phyloP scores from a whole-genome alignment of 2,113 vertebrate genomes.

The Rhea americana region DNA sequence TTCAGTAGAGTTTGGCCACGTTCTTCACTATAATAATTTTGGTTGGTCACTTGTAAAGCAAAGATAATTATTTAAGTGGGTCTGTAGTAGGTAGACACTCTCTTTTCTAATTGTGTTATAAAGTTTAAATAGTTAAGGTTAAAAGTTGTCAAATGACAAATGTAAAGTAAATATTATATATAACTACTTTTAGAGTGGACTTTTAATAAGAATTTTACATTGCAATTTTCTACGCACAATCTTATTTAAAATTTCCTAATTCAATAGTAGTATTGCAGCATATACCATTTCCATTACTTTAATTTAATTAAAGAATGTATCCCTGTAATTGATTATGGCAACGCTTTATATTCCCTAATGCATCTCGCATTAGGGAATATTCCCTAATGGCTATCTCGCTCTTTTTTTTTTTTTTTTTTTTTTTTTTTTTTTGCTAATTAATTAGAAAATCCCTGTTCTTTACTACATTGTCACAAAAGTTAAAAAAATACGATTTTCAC shows the following conservation, averaged over 20 bases:
- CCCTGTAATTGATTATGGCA: constrained; percentile 59
- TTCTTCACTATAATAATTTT: background rate
- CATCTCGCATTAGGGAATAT: no score
- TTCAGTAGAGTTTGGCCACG: background rate
- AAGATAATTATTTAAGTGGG: background rate
- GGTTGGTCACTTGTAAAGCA: background rate
- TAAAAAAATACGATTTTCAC: constrained; percentile 5
- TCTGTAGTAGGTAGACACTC: background rate
- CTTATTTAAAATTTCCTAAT: constrained; percentile 54
- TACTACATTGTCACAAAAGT: background rate
- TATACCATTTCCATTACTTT: constrained; percentile 36
- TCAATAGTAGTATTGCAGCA: constrained; percentile 18
- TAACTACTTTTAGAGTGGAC: constrained; percentile 7
- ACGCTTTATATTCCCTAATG: constrained; percentile 42
- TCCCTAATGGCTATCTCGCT: constrained; percentile 18
- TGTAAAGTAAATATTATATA: constrained; percentile 5
- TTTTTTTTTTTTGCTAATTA: constrained; percentile 47
- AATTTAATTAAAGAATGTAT: constrained; percentile 64
- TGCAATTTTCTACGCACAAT: constrained; percentile 2
- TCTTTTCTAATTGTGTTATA: constrained; percentile 9
- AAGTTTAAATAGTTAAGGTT: constrained; percentile 12
- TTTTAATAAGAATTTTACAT: background rate
- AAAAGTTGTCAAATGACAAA: background rate
- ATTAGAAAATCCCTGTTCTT: constrained; percentile 39
- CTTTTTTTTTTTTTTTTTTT: no score